Percentiles rank a stretch among this genome's conserved stretches.
Evolutionary conservation across 2,113 vertebrate species (phyloP).

Genomic region (Microcebus murinus): DNA sequence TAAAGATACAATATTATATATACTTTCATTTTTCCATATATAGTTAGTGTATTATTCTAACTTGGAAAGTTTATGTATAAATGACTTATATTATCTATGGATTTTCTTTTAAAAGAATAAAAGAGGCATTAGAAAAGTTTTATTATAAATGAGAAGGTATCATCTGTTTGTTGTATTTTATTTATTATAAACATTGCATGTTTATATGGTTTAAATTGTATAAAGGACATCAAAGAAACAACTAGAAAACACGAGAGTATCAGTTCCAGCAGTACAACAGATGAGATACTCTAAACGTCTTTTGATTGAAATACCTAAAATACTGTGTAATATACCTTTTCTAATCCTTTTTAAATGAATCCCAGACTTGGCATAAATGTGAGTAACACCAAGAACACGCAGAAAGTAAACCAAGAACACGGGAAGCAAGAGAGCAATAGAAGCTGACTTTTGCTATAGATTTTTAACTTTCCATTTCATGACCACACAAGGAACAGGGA

Average conservation of each 20-base stretch:
- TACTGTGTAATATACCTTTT: neutral
- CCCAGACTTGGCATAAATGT: neutral
- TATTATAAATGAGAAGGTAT: neutral
- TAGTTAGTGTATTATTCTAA: too few species aligned
- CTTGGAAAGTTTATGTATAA: too few species aligned
- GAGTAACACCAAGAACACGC: neutral
- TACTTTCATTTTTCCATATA: too few species aligned
- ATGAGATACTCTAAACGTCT: neutral
- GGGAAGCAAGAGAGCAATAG: too few species aligned
- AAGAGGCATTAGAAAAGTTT: neutral
- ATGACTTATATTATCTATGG: too few species aligned
- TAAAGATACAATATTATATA: neutral
- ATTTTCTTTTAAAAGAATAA: constrained; percentile 42
- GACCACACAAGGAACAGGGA: neutral
- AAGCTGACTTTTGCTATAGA: neutral
- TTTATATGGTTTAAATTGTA: neutral
- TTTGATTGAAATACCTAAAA: neutral
- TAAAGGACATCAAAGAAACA: neutral
- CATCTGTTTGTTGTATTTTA: neutral
- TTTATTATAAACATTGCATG: neutral
- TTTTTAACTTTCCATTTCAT: neutral
- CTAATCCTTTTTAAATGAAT: neutral
- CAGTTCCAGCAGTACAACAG: neutral
- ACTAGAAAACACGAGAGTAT: neutral
- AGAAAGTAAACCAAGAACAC: neutral